phyloP scores from a whole-genome alignment of 1,140 invertebrate genomes.

The Planococcus citri region DNA sequence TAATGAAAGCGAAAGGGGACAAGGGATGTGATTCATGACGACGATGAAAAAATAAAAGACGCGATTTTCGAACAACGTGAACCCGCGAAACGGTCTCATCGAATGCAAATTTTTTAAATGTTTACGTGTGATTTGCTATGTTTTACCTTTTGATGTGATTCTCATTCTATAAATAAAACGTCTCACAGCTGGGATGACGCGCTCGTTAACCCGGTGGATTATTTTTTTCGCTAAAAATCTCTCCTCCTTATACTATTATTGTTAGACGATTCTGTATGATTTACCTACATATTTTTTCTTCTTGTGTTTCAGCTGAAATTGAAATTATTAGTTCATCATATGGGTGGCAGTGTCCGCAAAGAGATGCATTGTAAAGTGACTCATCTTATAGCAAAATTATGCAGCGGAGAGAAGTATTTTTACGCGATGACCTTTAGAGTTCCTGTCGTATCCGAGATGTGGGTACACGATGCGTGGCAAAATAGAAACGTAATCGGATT shows the following conservation, averaged over 20 bases:
- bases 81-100: too few species aligned
- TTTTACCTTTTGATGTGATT: neutral
- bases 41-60: too few species aligned
- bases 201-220: neutral
- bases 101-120: too few species aligned
- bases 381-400: conserved; percentile 78
- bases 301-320: conserved; percentile 51
- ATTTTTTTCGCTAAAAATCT: neutral
- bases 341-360: conserved; percentile 86
- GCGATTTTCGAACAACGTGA: too few species aligned
- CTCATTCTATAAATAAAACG: neutral
- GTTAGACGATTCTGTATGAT: too few species aligned
- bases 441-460: conserved; percentile 73
- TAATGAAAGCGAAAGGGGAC: too few species aligned
- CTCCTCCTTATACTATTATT: neutral
- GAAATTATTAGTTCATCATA: conserved; percentile 76
- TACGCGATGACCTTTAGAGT: conserved; percentile 78
- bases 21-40: too few species aligned
- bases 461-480: conserved; percentile 79
- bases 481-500: conserved; percentile 52
- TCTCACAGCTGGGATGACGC: neutral
- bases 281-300: neutral
- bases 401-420: conserved; percentile 74
- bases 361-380: conserved; percentile 73
- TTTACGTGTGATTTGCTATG: neutral